Evolutionary conservation across 2,888 invertebrate genomes (phyloP), one percentile per base, ranked within the genome.

Genomic region (Abrostola tripartita): DNA sequence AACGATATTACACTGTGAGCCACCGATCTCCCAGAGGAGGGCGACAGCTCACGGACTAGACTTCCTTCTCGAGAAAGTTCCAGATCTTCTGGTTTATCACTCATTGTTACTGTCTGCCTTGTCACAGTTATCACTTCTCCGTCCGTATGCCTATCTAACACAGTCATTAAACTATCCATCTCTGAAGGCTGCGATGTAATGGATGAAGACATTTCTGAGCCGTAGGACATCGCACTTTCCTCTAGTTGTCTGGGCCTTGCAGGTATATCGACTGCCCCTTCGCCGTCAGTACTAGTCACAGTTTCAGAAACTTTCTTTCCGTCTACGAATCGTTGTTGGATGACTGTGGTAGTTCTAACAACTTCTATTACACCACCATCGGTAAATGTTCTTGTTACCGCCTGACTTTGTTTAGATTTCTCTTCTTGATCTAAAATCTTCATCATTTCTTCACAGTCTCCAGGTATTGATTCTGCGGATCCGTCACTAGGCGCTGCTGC

Each of bases 381-480:
- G 10, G 86, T 86, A 53, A 90, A 86, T 0, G 89, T 88, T 74
- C 82, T 87, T 0, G 88, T 88, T 1, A 87, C 81, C 14, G 83
- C 58, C 59, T 86, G 80, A 14, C 80, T 77, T 69, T 86, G 81
- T 49, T 88, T 88, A 9, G 88, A 84, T 71, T 90, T 90, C 67
- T 93, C 92, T 95, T 91, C 96, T 94, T 86, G 95, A 81, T 88
- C 95, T 85, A 88, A 90, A 73, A 92, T 91, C 93, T 91, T 95
- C 96, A 90, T 96, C 96, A 85, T 95, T 92, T 88, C 95, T 90
- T 85, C 96, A 90, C 88, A 96, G 86, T 84, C 96, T 92, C 93
- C 96, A 91, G 94, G 93, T 65, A 94, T 93, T 0, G 95, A 95
- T 79, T 95, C 94, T 0, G 92, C 94, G 51, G 95, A 94, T 9